Evolutionary conservation across 37 sponge, comb jelly and placozoan species (phyloP).

Genomic region (Axinella damicornis): DNA sequence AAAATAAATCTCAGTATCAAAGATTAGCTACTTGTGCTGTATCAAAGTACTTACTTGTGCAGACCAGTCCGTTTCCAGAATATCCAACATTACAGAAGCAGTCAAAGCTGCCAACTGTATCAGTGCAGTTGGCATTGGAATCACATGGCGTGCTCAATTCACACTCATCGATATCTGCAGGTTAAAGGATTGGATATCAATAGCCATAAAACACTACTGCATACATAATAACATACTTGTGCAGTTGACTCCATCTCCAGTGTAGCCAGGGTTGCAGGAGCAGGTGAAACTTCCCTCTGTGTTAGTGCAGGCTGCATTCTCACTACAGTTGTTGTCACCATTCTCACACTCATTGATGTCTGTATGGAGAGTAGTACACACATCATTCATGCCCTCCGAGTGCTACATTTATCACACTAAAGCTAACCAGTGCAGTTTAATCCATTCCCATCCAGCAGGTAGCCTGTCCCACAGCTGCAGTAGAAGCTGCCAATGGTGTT

Average conservation of each 20-base stretch:
- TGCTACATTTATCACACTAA: too few relatives aligned
- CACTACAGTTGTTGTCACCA: conserved; percentile 5
- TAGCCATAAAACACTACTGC: too few relatives aligned
- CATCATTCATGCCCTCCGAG: too few relatives aligned
- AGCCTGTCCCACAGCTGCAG: conserved; percentile 4
- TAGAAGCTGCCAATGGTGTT: conserved; percentile 32
- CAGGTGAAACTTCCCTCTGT: background rate
- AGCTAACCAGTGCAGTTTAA: background rate
- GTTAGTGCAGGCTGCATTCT: conserved; percentile 7
- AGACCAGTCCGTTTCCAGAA: conserved; percentile 7
- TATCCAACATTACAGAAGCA: conserved; percentile 59
- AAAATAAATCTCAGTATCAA: conserved; percentile 5
- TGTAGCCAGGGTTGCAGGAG: conserved; percentile 28
- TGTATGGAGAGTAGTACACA: background rate
- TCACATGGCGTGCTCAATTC: background rate
- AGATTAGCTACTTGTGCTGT: too few relatives aligned
- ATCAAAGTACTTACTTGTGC: background rate
- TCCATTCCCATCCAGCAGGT: too few relatives aligned
- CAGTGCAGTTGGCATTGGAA: conserved; percentile 26
- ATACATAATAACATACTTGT: too few relatives aligned
- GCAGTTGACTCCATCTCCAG: background rate
- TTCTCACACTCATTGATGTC: conserved; percentile 23
- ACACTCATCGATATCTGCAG: background rate
- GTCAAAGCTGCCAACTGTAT: conserved; percentile 50
- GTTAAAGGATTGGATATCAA: background rate